Base-by-base conservation (phyloP, 2,888 invertebrate species). In the Netelia fuscicornis region DNA sequence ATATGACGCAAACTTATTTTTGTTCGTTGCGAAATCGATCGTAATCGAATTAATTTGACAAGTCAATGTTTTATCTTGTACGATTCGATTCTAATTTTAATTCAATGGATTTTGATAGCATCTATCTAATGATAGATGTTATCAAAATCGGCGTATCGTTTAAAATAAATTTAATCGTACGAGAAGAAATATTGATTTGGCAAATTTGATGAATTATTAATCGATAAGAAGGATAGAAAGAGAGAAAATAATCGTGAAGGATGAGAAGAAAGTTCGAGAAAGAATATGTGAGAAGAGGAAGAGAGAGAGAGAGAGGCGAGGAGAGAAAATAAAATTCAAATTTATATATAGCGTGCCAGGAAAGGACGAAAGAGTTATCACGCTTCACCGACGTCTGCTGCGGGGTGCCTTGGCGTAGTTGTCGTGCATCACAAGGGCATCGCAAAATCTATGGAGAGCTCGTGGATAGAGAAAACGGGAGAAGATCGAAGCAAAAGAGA, bases 281-380 rank as follows among this genome's bases (percentile, higher is more conserved):
- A 30, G 0, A 30, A 30, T 30, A 30, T 30, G 2, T 20, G 20
- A 20, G 20, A 20, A 20, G 20, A 20, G 20, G 20, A 20, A 20
- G 20, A 20, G 20, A 20, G 23, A 44, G 23, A 44, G 23, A 13
- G 42, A 65, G 42, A 6, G 20, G 25, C 44, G 64, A 44, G 10
- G 56, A 81, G 44, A 81, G 70, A 64, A 76, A 81, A 76, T 81
- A 76, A 76, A 71, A 44, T 56, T 2, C 62, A 81, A 44, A 68
- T 17, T 17, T 17, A 42, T 56, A 56, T 37, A 37, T 48, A 62
- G 37, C 37, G 37, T 37, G 37, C 6, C 37, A 37, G 44, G 58
- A 30, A 65, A 77, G 74, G 52, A 65, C 56, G 70, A 81, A 65
- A 81, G 76, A 74, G 54, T 81, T 81, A 75, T 81, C 74, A 81